phyloP scores from a whole-genome alignment of 2,797 vertebrate genomes.

The Cetoscarus ocellatus region DNA sequence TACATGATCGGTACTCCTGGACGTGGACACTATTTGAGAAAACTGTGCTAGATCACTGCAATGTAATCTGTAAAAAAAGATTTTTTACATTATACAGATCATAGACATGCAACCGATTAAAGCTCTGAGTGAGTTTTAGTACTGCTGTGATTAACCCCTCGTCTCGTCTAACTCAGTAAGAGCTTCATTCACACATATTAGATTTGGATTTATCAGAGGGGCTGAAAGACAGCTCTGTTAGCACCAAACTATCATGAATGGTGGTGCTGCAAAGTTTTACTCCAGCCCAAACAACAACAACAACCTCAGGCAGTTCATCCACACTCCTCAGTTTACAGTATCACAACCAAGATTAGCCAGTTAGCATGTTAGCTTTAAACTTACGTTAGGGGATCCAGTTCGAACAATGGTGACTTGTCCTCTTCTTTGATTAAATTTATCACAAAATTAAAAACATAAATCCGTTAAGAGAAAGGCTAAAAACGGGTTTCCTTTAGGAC shows the following conservation, averaged over 20 bases:
- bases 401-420: constrained; percentile 70
- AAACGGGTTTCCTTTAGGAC: too few relatives aligned
- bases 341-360: constrained; percentile 31
- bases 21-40: too few relatives aligned
- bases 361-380: constrained; percentile 72
- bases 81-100: too few relatives aligned
- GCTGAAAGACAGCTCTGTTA: background rate
- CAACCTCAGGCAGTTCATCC: background rate
- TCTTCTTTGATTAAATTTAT: constrained; percentile 39
- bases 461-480: background rate
- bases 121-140: background rate
- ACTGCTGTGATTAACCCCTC: background rate
- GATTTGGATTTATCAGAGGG: too few relatives aligned
- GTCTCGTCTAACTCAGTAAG: background rate
- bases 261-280: background rate
- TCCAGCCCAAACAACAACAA: background rate
- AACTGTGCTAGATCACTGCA: too few relatives aligned
- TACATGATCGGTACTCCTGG: too few relatives aligned
- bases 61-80: too few relatives aligned
- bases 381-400: constrained; percentile 83
- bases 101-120: too few relatives aligned
- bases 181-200: constrained; percentile 6
- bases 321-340: background rate
- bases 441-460: constrained; percentile 21
- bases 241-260: background rate